phyloP scores from a whole-genome alignment of 2,113 vertebrate species.

The Myotis brandtii region DNA sequence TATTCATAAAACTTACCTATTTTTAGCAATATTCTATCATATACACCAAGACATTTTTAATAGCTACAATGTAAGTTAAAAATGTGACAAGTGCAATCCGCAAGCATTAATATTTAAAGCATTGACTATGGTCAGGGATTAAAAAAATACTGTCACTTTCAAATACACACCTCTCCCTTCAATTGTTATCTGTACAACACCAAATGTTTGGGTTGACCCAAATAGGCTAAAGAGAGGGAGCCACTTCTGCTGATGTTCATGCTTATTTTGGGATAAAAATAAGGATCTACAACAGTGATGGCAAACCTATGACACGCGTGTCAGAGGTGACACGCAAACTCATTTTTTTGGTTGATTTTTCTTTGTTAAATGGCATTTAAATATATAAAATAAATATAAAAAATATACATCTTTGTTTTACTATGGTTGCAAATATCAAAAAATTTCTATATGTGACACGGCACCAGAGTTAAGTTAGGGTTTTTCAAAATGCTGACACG shows the following conservation, averaged over 20 bases:
- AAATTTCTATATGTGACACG: too few species aligned
- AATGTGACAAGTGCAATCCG: conserved; percentile 10
- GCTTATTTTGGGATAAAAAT: conserved; percentile 56
- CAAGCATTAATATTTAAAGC: not conserved
- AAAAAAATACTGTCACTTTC: conserved; percentile 29
- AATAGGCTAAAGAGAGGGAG: not conserved
- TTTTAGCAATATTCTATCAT: conserved; percentile 32
- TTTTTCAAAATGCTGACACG: too few species aligned
- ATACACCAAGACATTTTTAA: conserved; percentile 15
- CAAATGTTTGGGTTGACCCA: not conserved
- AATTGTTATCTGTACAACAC: not conserved
- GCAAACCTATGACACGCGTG: too few species aligned
- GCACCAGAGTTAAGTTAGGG: too few species aligned
- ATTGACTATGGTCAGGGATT: conserved; percentile 43
- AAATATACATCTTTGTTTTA: too few species aligned
- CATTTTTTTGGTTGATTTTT: too few species aligned
- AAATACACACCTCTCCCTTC: conserved; percentile 8
- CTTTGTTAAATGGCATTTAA: too few species aligned
- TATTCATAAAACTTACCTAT: conserved; percentile 27
- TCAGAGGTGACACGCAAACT: too few species aligned
- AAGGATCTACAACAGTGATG: not conserved
- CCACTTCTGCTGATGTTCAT: not conserved
- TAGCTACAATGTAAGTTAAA: not conserved
- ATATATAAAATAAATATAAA: too few species aligned
- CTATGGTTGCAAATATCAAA: too few species aligned